phyloP scores from a whole-genome alignment of 2,888 invertebrate species.

The Maniola hyperantus region DNA sequence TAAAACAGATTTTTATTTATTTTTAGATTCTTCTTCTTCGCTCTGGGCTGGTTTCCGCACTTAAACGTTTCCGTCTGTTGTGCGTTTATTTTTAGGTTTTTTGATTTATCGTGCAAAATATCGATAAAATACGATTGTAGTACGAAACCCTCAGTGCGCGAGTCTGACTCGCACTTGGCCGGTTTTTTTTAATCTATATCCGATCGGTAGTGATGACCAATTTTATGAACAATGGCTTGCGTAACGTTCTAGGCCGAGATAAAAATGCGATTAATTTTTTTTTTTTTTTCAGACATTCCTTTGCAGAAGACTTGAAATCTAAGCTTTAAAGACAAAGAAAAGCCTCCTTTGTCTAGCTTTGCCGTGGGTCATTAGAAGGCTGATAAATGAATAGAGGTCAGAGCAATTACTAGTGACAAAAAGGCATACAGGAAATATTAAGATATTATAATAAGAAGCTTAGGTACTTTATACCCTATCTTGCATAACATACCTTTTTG shows the following conservation, averaged over 20 bases:
- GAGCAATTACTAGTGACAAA: neutral
- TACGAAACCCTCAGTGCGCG: too few species aligned
- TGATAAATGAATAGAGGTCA: neutral
- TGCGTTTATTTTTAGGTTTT: too few species aligned
- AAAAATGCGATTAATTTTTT: neutral
- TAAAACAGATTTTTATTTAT: too few species aligned
- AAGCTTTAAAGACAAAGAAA: neutral
- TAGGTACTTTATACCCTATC: neutral
- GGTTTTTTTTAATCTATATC: conserved; percentile 13
- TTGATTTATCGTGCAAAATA: too few species aligned
- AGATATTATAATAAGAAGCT: neutral
- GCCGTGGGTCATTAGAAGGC: neutral
- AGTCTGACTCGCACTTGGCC: too few species aligned
- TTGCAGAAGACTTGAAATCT: neutral
- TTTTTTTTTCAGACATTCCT: neutral
- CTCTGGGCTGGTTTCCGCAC: too few species aligned
- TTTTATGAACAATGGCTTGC: neutral
- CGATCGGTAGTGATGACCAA: neutral
- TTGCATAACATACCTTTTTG: neutral
- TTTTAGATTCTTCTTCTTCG: too few species aligned
- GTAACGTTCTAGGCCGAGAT: neutral
- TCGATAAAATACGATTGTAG: too few species aligned
- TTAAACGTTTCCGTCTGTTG: too few species aligned
- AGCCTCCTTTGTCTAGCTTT: neutral
- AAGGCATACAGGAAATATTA: neutral